Conservation (phyloP, 2,113 vertebrate genomes). For the Albula goreensis region DNA sequence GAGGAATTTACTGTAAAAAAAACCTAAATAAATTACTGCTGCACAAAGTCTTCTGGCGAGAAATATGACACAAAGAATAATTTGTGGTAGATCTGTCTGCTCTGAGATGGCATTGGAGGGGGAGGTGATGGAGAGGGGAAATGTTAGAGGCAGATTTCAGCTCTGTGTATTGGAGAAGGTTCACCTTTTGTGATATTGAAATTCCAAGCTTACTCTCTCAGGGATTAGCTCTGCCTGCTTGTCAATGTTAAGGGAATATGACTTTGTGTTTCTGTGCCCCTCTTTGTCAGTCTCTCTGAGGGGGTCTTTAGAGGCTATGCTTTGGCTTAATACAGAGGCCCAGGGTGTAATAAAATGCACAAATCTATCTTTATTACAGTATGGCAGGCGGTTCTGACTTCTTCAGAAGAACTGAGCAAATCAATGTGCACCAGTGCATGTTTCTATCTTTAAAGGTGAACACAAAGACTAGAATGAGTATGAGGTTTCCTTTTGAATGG, state of each 20-base stretch:
- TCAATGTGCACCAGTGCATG: background rate
- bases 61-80: constrained; percentile 3
- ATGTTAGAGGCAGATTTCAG: background rate
- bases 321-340: background rate
- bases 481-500: background rate
- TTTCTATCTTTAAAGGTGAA: background rate
- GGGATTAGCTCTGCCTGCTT: background rate
- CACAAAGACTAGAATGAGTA: background rate
- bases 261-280: constrained; percentile 6
- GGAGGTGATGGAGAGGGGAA: background rate
- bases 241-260: background rate
- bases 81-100: background rate
- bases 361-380: background rate
- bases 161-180: background rate
- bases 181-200: constrained; percentile 9
- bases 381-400: background rate
- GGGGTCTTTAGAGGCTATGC: background rate
- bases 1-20: constrained; percentile 16
- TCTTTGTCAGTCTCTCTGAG: background rate
- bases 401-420: background rate
- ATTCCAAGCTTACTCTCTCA: constrained; percentile 3
- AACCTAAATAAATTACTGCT: constrained; percentile 17
- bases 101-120: background rate
- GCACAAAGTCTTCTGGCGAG: background rate
- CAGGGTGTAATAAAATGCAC: background rate